Base-by-base conservation (phyloP, 2,113 vertebrate species). In the Ardeotis arabs region DNA sequence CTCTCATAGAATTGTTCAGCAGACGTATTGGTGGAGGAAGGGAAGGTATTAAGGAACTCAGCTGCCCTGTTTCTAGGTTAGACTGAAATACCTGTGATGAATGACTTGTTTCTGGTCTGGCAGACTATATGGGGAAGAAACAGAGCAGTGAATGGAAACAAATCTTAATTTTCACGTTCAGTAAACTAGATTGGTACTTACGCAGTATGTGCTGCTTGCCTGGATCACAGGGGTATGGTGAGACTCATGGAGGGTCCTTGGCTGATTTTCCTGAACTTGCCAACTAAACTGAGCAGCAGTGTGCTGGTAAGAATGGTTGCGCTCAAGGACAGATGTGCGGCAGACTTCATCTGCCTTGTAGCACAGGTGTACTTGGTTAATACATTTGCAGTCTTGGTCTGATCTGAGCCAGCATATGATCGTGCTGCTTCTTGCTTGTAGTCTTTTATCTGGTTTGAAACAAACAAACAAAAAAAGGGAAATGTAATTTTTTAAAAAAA, bases 361-460 rank as follows among this genome's bases (percentile, higher is more conserved):
- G 52, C 16, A 22, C 24, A 24, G 72, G 31, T 72, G 31, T 81
- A 53, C 56, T 60, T 44, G 12, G 25, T 49, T 73, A 19, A 45
- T 62, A 4, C 9, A 0, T 52, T 78, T 73, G 27, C 19, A 24
- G 25, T 62, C 22, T 73, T 53, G 39, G 3, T 44, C 52, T 72
- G 20, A 50, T 84, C 9, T 15, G 23, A 63, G 39, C 28, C 23
- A 39, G 44, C 5, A 11, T n/a, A 23, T 25, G 49, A 44, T 33
- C 0, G 0, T 68, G 19, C n/a, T 73, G 23, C 44, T 96, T 21
- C 44, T 84, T 60, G 35, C 29, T 72, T 2, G 0, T 45, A 35
- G 63, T 37, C 44, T 69, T 16, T 63, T 56, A 31, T 0, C 22
- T 83, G 16, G 6, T 56, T 79, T 70, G 14, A 84, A 39, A 50